Base-by-base conservation (phyloP, 2,888 invertebrate species). In the Caenorhabditis uteleia region DNA sequence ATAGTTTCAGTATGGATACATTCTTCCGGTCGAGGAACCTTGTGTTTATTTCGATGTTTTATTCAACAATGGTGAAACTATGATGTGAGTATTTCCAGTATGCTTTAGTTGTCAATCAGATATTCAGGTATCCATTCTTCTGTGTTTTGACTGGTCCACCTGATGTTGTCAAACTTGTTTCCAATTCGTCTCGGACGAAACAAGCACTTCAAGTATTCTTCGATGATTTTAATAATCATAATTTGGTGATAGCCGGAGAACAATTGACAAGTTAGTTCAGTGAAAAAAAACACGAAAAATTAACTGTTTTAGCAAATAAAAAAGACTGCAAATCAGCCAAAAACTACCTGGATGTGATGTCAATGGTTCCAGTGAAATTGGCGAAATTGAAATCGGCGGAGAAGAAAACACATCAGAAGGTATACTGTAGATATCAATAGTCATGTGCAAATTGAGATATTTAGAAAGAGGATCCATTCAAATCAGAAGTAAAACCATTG, bases 21-120 rank as follows among this genome's bases (percentile, higher is more conserved):
- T 54, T 12, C 53, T 64, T 12, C 62, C 62, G 5, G 20, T 34
- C 0, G 23, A 46, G 2, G 62, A 56, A 23, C 62, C 62, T 16
- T 50, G 51, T 43, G 56, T 62, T 8, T 62, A 56, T 27, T 56
- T 51, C 31, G 62, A 62, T 26, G 29, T 62, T 2, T 6, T 47
- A 2, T 62, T 62, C 18, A 34, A 56, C 12, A 53, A 53, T 20
- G 48, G 44, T 0, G 39, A 62, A 21, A 33, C 42, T 3, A 51
- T 62, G 51, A 33, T 62, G 29, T 58, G 8, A 45, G 16, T 45
- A 2, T 8, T 2, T 2, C 23, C n/a, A n/a, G n/a, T n/a, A n/a
- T n/a, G 6, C 26, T 40, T 20, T 12, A 14, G 7, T 4, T n/a
- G 12, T 7, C 6, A 18, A 26, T 23, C 23, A n/a, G n/a, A 3